Evolutionary conservation across 2,113 vertebrate species (phyloP), one percentile per base, ranked within the genome.

Genomic region (Phrynosoma blainvillii): DNA sequence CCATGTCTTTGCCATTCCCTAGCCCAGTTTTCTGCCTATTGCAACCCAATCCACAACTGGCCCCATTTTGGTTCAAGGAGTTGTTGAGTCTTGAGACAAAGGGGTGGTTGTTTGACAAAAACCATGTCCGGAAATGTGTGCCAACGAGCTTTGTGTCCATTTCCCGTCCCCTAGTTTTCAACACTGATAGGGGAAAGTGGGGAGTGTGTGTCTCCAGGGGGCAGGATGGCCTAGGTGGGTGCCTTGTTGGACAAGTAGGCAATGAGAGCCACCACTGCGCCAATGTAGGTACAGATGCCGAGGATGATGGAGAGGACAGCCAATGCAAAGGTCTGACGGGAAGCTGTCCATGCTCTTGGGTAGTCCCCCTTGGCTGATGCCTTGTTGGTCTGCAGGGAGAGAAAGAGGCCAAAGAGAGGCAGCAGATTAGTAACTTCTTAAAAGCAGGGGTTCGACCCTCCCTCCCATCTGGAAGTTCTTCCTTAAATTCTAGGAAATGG

Each of bases 261-360:
- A 23, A 98, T 97, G 90, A 99, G 93, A 1, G 96, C 98, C 25
- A 97, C 96, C 87, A 98, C 96, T 75, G 98, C 97, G 0, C 97
- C 98, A 21, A 96, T 94, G 89, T 98, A 98, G 0, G 96, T 98
- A 82, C 98, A 97, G 93, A 98, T 96, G 18, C 98, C 98, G 18
- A 98, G 97, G 88, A 98, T 96, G 52, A 98, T 94, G 68, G 98
- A 98, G 47, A 98, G 95, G 92, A 98, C 96, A 0, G 98, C 98
- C 88, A 98, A 96, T 95, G 98, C 97, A 84, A 98, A 97, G 74
- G 98, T 97, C 81, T 97, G 97, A 84, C 97, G 96, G 25, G 98
- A 98, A 0, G 98, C 97, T 0, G 96, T 94, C 82, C 94, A 97
- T 59, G 98, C 98, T 32, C 96, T 96, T 84, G 97, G 97, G 91